These are phyloP conservation scores for Pogonocichla stellata DNA, from an alignment of 2,113 vertebrate species.

Conservation along the genomic window DNA sequence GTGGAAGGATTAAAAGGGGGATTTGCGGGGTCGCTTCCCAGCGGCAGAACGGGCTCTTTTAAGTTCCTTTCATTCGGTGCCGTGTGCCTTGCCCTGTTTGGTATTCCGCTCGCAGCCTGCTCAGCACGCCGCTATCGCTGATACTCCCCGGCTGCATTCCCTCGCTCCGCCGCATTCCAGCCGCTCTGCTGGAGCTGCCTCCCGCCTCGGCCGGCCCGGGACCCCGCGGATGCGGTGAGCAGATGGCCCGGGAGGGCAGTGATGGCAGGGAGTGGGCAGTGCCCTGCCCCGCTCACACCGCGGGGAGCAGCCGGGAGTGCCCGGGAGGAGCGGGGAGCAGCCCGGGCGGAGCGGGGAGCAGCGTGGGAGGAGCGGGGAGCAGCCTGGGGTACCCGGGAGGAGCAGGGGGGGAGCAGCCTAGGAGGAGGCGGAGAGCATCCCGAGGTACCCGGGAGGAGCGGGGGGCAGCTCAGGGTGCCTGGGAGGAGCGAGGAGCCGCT, in stretches of 20 bases:
- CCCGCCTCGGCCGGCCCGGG: background rate
- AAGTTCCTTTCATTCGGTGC: constrained; percentile 20
- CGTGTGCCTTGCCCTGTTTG: background rate
- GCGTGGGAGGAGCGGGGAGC: background rate
- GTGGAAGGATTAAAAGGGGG: constrained; percentile 28
- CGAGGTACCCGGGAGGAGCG: no score
- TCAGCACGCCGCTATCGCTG: background rate
- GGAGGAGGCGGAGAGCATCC: background rate
- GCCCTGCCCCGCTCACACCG: background rate
- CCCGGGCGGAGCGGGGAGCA: background rate
- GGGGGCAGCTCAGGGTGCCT: background rate
- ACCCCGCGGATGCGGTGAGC: background rate
- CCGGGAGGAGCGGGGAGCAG: no score
- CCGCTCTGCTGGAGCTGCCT: constrained; percentile 12
- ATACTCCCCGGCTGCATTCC: background rate
- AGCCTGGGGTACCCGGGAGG: background rate
- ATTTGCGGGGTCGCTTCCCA: background rate
- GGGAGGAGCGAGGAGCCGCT: no score
- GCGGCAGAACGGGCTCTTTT: background rate
- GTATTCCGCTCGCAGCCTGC: background rate
- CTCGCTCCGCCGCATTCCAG: background rate
- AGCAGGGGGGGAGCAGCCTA: no score
- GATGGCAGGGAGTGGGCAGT: background rate
- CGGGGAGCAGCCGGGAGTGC: no score
- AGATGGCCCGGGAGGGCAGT: background rate